Conservation (phyloP, 2,113 vertebrate genomes). For the Turnix velox region DNA sequence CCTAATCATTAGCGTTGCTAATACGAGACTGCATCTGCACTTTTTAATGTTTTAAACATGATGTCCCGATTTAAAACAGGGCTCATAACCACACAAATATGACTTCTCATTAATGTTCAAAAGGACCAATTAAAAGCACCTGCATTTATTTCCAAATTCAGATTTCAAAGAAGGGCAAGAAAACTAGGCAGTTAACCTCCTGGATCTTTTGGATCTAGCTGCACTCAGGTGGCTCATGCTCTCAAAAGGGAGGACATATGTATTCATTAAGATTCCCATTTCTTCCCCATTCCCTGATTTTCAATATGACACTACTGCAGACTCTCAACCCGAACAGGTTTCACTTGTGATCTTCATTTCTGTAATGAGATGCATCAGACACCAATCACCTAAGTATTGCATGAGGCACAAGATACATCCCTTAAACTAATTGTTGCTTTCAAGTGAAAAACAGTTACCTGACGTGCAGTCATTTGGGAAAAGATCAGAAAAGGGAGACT, state of each 20-base stretch:
- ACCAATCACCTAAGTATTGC: background rate
- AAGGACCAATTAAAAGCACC: background rate
- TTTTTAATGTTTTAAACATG: background rate
- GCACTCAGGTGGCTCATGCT: background rate
- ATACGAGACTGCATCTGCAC: background rate
- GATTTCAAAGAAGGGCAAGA: background rate
- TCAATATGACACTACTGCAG: background rate
- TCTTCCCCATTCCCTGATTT: background rate
- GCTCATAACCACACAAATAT: background rate
- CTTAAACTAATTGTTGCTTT: background rate
- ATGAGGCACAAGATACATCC: background rate
- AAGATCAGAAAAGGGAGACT: background rate
- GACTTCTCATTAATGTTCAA: background rate
- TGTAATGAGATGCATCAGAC: background rate
- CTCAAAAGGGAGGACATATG: background rate
- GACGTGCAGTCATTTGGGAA: background rate
- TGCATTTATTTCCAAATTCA: background rate
- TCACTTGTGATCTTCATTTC: background rate
- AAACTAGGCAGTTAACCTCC: background rate
- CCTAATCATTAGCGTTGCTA: conserved; percentile 36
- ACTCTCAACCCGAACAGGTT: background rate
- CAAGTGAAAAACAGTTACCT: conserved; percentile 1
- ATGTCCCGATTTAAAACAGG: background rate
- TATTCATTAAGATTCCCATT: background rate
- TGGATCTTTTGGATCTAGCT: background rate